Conservation (phyloP, 2,797 vertebrate genomes). For the Gobionotothen gibberifrons region DNA sequence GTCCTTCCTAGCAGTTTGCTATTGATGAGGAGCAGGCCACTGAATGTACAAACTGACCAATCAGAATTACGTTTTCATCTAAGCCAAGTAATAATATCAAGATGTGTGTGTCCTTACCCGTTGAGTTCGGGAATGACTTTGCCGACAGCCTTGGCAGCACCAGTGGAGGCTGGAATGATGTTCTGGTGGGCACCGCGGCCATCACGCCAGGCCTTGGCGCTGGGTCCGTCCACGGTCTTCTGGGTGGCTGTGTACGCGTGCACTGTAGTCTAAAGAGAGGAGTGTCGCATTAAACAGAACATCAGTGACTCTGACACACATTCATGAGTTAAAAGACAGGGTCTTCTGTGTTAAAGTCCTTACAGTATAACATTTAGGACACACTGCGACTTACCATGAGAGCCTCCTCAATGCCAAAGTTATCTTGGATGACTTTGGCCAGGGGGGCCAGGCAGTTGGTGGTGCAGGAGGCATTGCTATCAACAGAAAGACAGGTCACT, state of each 20-base stretch:
- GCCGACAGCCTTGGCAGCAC: conserved; percentile 92
- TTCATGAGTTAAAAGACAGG: background rate
- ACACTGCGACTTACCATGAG: conserved; percentile 86
- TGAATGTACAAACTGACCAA: no score
- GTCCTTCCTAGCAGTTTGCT: no score
- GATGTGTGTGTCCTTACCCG: conserved; percentile 76
- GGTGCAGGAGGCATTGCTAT: conserved; percentile 93
- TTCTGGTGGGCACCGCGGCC: conserved; percentile 90
- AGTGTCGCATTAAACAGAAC: conserved; percentile 8
- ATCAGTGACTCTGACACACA: background rate
- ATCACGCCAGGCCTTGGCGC: conserved; percentile 90
- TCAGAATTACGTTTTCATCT: no score
- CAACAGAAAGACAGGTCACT: conserved; percentile 37
- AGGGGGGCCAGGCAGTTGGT: conserved; percentile 94
- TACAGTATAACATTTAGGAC: background rate
- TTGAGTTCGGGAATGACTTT: conserved; percentile 92
- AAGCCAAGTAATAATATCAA: background rate
- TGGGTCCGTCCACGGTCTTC: conserved; percentile 93
- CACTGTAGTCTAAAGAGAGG: conserved; percentile 86
- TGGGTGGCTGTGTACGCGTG: conserved; percentile 93
- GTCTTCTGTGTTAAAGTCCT: background rate
- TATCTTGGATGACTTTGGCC: conserved; percentile 92
- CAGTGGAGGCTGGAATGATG: conserved; percentile 93
- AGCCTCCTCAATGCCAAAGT: conserved; percentile 90
- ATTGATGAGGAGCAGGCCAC: no score